A percentile compares a stretch with the other conserved stretches of the same genome.
phyloP scores from a whole-genome alignment of 2,797 vertebrate species.

The Chrosomus eos region DNA sequence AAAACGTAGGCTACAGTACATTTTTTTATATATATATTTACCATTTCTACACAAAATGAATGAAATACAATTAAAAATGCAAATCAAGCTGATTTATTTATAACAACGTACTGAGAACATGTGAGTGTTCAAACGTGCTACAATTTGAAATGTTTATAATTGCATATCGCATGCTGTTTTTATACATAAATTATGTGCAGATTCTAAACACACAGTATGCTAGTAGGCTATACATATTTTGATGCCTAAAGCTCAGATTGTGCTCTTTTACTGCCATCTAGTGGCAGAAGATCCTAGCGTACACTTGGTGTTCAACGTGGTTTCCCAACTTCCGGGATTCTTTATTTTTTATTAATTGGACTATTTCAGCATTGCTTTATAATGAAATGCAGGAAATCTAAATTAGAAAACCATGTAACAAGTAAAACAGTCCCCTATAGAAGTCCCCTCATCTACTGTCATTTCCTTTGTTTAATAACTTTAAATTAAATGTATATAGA shows the following conservation, averaged over 20 bases:
- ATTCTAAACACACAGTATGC: not conserved
- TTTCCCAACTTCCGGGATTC: not conserved
- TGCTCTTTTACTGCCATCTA: slow-evolving; percentile 11
- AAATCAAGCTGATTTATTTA: not conserved
- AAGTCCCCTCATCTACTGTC: no score
- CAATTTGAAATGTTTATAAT: not conserved
- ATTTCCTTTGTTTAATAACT: no score
- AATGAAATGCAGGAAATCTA: no score
- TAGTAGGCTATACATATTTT: not conserved
- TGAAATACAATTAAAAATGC: not conserved
- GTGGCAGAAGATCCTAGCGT: not conserved
- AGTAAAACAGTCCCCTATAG: no score
- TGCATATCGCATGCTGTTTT: not conserved
- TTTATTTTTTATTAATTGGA: no score
- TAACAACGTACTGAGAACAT: not conserved
- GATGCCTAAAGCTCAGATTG: not conserved
- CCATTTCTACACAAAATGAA: not conserved
- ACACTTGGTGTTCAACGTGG: not conserved
- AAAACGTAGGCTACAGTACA: no score
- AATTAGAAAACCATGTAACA: no score
- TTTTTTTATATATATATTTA: not conserved
- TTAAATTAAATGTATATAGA: no score
- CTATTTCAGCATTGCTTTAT: no score
- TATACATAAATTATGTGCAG: not conserved
- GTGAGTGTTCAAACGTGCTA: not conserved